Evolutionary conservation across 2,113 vertebrate genomes (phyloP).

Genomic region (Hypocryptadius cinnamomeus): DNA sequence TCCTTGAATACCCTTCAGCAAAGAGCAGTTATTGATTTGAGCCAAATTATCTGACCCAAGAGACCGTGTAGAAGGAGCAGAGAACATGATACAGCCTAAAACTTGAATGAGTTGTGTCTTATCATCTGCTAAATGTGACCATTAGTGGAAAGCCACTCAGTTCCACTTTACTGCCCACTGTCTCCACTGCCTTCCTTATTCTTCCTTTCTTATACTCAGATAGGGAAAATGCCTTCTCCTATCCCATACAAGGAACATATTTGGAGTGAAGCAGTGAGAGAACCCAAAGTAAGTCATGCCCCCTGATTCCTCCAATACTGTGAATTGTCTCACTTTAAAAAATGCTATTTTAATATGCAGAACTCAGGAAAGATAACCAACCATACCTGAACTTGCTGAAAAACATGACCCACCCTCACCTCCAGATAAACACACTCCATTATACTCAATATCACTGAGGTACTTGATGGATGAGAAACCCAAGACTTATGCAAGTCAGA

Average conservation of each 20-base stretch:
- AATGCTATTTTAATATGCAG: rapidly evolving
- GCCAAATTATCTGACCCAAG: neutral
- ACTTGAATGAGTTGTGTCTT: neutral
- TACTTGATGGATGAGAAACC: neutral
- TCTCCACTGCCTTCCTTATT: neutral
- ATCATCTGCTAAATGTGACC: neutral
- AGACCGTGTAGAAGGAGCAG: rapidly evolving
- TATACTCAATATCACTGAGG: neutral
- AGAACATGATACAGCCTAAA: neutral
- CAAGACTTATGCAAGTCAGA: neutral
- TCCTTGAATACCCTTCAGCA: neutral
- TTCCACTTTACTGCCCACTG: neutral
- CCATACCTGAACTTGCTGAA: neutral
- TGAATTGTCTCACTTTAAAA: neutral
- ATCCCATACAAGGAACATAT: neutral
- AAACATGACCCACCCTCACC: neutral
- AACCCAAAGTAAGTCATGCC: neutral
- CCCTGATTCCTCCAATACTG: neutral
- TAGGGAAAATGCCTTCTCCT: neutral
- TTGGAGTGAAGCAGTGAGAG: neutral
- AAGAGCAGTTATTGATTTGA: neutral
- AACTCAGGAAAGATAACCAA: neutral
- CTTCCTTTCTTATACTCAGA: neutral
- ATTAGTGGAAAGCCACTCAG: neutral
- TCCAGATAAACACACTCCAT: neutral